Base-by-base conservation (phyloP, 2,113 vertebrate genomes). In the Notarius quadriscutis region DNA sequence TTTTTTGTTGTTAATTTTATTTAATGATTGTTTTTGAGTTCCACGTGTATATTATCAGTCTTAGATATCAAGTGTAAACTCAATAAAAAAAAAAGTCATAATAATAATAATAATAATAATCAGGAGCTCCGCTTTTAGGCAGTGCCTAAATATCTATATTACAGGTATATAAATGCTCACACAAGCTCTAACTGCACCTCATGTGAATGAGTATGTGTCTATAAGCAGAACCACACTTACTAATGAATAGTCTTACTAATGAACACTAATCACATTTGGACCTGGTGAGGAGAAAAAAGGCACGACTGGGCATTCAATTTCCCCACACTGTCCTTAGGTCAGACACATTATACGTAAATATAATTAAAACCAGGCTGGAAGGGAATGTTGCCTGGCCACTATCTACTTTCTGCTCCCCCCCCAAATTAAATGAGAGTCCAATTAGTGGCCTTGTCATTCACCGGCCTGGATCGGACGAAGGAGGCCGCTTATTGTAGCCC, bases 391-490 rank as follows among this genome's bases (percentile, higher is more conserved):
- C 89, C 88, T 90, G 90, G 93, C 88, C 94, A 93, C 92, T 95
- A 92, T 94, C 93, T 95, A 86, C 86, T 88, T 84, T 81, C 41
- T 77, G 55, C 3, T 65, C 71, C 53, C 72, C 90, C 93, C 91
- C 93, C 94, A 93, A 93, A 95, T 95, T 95, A 94, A 95, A 94
- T 92, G 94, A 95, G 94, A 94, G 96, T 96, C 92, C 96, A 96
- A 96, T 97, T 97, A 96, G 93, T 89, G 90, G 57, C 91, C 94
- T 91, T 93, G 92, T 94, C 93, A 94, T 94, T 95, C 92, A 94
- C 88, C 90, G 87, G 91, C 80, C 85, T 15, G 90, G 89, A 90
- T 91, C 84, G 84, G 87, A 83, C 88, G 92, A 93, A 85, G 89
- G 93, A 89, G 90, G 93, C 75, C 88, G 91, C 53, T 90, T 94